Percentiles rank a stretch among this genome's conserved stretches.
These are phyloP conservation scores for Protomyctophum bolini DNA, from an alignment of 2,113 vertebrate species.

Conservation along the genomic window DNA sequence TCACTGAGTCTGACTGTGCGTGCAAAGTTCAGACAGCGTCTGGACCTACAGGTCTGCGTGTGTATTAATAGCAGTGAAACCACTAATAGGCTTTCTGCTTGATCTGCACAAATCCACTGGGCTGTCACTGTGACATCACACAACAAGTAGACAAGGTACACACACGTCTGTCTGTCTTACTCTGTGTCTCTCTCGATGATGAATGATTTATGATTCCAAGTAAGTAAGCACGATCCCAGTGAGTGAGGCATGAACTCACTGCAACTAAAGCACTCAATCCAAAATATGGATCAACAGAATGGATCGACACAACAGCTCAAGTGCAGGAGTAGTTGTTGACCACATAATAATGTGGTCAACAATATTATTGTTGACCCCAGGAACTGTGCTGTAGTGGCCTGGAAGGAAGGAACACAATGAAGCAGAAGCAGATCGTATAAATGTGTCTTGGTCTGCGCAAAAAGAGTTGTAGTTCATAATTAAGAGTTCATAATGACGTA, in stretches of 20 bases:
- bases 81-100: conserved; percentile 76
- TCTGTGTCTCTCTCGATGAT: not conserved
- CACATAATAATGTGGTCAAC: too few relatives aligned
- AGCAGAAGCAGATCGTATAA: too few relatives aligned
- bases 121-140: conserved; percentile 29
- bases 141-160: conserved; percentile 1
- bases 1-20: too few relatives aligned
- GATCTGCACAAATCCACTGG: conserved; percentile 70
- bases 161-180: not conserved
- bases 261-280: not conserved
- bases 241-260: not conserved
- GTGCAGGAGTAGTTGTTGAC: not conserved
- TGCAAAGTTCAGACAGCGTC: too few relatives aligned
- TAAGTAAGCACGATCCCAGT: not conserved
- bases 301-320: not conserved
- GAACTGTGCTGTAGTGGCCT: not conserved
- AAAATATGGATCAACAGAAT: not conserved
- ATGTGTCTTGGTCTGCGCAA: too few relatives aligned
- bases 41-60: not conserved
- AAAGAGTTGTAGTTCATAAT: too few relatives aligned
- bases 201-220: not conserved
- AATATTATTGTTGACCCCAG: not conserved
- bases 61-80: conserved; percentile 60
- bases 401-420: too few relatives aligned
- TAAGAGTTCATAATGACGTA: too few relatives aligned